Base-by-base conservation (phyloP, 2,888 invertebrate genomes). In the Dyspetes luteomarginatus region DNA sequence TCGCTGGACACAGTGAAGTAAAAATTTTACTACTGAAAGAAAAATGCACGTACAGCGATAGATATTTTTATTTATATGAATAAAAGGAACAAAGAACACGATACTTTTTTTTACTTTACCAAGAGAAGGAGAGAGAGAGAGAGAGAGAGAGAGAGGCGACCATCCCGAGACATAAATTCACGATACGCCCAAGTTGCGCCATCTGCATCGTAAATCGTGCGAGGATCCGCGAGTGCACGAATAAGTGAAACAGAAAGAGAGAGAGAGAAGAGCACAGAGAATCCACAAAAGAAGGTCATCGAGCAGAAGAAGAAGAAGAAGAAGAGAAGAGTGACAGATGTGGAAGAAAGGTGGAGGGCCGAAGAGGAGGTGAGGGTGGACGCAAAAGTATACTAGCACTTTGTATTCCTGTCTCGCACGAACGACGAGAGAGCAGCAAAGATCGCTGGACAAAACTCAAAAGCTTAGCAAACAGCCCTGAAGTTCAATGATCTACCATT, bases 141-240 rank as follows among this genome's bases (percentile, higher is more conserved):
- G 36, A 36, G 9, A 12, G n/a, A 12, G 12, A 9, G 36, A 36
- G 30, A 7, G 36, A 48, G 41, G 72, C n/a, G 76, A 81, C 72
- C 76, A 36, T 12, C 19, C 5, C 22, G 17, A 15, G 71, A 67
- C 67, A 81, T 81, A 81, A 81, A 81, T 81, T 41, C 60, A 55
- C 55, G 48, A 75, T 68, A 67, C 60, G 58, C 76, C 67, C 43
- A 28, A 58, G 74, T 55, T 69, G 69, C 76, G 67, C 72, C 76
- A 76, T 76, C 72, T 81, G 80, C 76, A 81, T 81, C 80, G 80
- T 81, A 81, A 81, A 81, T 81, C 80, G 76, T 58, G 45, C 52
- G 56, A 48, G 43, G 55, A 65, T 56, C 28, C 56, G 58, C 55
- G 60, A 52, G 52, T 48, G 43, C 67, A 26, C 1, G 36, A 36